Conservation (phyloP, 2,888 invertebrate genomes). For the Leucania comma region DNA sequence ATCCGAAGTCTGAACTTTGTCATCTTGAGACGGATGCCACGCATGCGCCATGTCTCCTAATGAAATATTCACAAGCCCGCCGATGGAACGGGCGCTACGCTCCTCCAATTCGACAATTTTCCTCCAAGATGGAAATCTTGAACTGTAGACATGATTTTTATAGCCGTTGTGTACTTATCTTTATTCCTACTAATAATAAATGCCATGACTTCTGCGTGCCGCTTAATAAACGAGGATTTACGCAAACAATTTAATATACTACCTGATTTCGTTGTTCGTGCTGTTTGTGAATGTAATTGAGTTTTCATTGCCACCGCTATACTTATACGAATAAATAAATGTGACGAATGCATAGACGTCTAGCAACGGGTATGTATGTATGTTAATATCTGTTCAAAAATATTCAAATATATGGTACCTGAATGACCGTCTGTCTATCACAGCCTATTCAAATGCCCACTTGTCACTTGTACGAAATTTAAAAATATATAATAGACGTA, state of each 20-base stretch:
- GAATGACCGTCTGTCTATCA: conserved; percentile 53
- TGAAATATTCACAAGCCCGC: conserved; percentile 70
- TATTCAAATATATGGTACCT: conserved; percentile 57
- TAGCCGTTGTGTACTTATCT: conserved; percentile 61
- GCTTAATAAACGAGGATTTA: conserved; percentile 51
- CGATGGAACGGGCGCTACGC: conserved; percentile 59
- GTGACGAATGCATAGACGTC: conserved; percentile 36
- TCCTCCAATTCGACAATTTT: conserved; percentile 65
- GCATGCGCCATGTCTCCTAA: conserved; percentile 69
- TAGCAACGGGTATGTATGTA: conserved; percentile 31
- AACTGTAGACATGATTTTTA: conserved; percentile 67
- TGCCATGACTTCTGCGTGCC: conserved; percentile 55
- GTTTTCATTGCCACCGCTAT: conserved; percentile 31
- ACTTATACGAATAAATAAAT: conserved; percentile 27
- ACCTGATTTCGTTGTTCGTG: conserved; percentile 28
- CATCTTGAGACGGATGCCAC: conserved; percentile 64
- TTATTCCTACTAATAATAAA: conserved; percentile 64
- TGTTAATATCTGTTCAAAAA: conserved; percentile 41
- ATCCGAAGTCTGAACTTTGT: conserved; percentile 58
- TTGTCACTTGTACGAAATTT: conserved; percentile 47
- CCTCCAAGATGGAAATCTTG: conserved; percentile 65
- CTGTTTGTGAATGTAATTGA: conserved; percentile 20
- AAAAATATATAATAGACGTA: conserved; percentile 4
- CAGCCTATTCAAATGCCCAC: conserved; percentile 37
- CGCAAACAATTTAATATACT: conserved; percentile 54